phyloP scores from a whole-genome alignment of 1,140 invertebrate genomes.

The Diploscapter pachys region DNA sequence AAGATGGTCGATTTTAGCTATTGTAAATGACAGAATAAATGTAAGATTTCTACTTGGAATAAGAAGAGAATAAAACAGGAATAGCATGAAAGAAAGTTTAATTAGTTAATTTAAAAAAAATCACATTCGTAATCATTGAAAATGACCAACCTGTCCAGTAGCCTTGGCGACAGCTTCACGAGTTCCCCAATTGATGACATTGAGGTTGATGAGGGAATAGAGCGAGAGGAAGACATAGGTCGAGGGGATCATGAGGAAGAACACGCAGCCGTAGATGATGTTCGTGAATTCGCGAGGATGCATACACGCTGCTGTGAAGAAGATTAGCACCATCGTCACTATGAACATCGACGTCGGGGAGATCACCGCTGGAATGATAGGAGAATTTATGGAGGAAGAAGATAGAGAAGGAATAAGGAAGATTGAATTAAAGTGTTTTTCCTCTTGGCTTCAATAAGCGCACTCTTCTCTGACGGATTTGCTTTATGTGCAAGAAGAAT shows the following conservation, averaged over 20 bases:
- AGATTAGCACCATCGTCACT: constrained; percentile 82
- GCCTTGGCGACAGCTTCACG: constrained; percentile 92
- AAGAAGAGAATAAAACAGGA: no score
- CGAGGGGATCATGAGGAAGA: constrained; percentile 90
- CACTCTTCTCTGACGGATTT: no score
- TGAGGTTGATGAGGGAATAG: constrained; percentile 95
- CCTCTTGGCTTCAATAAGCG: no score
- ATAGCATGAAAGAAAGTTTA: no score
- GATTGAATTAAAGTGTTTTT: no score
- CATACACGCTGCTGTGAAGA: constrained; percentile 89
- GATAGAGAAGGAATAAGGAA: no score
- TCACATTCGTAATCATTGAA: not conserved
- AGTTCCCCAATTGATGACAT: constrained; percentile 97
- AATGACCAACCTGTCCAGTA: constrained; percentile 72
- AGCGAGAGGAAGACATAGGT: constrained; percentile 95
- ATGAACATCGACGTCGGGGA: constrained; percentile 91
- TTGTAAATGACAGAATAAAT: no score
- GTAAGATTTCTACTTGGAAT: no score
- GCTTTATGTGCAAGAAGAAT: not conserved
- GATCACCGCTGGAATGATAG: constrained; percentile 51
- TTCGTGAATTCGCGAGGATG: constrained; percentile 99
- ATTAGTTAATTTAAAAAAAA: no score
- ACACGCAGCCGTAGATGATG: constrained; percentile 87
- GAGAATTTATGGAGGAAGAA: constrained; percentile 1
- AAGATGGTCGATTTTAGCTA: no score